These are phyloP conservation scores for Cryptophagus acutangulus DNA, from an alignment of 2,888 invertebrate species.

Conservation along the genomic window DNA sequence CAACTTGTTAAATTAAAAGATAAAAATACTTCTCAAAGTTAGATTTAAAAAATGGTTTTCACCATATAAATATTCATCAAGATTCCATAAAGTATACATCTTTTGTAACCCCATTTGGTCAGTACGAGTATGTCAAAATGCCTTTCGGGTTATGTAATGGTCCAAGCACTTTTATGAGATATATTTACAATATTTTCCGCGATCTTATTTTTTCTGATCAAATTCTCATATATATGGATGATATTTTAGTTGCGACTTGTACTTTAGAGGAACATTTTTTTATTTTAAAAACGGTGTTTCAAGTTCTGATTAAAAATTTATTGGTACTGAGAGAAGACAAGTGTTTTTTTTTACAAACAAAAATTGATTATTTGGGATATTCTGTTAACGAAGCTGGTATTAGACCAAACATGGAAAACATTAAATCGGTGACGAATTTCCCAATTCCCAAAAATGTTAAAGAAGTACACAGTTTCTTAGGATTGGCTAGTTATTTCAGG, in stretches of 20 bases:
- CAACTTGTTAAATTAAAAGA: background rate
- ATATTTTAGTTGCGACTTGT: conserved; percentile 14
- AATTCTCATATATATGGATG: conserved; percentile 16
- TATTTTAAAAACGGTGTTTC: conserved; percentile 12
- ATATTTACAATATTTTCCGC: background rate
- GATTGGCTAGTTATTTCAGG: conserved; percentile 32
- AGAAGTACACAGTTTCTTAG: conserved; percentile 31
- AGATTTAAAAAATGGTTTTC: too few relatives aligned
- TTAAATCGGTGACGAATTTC: conserved; percentile 21
- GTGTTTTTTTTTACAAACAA: conserved; percentile 22
- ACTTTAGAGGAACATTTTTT: conserved; percentile 13
- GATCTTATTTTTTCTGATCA: conserved; percentile 1
- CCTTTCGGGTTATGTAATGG: background rate
- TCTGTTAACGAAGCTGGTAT: background rate
- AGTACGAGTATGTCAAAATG: conserved; percentile 1
- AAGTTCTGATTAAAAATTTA: background rate
- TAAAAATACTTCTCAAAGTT: too few relatives aligned
- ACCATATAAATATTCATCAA: background rate
- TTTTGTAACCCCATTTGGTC: too few relatives aligned
- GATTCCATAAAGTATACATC: too few relatives aligned
- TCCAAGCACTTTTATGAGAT: background rate
- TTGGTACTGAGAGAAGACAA: conserved; percentile 21
- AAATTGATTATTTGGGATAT: conserved; percentile 15
- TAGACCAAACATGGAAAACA: background rate
- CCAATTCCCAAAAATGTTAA: conserved; percentile 24